phyloP scores from a whole-genome alignment of 2,888 invertebrate genomes.

The Apotomis turbidana region DNA sequence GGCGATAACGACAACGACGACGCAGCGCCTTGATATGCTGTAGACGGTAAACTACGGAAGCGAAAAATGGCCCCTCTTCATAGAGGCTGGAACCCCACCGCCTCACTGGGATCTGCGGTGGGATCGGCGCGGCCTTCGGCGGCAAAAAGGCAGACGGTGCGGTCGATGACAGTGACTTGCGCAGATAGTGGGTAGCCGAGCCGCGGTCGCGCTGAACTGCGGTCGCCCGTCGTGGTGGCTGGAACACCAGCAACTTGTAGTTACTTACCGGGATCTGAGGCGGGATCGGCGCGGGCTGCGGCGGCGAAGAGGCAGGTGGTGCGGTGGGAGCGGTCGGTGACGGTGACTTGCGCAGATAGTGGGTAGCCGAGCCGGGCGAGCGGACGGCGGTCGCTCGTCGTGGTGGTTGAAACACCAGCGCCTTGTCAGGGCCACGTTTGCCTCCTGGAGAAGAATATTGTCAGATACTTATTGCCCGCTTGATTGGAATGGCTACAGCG shows the following conservation, averaged over 20 bases:
- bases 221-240: no score
- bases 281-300: constrained; percentile 56
- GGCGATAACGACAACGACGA: no score
- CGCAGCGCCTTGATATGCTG: no score
- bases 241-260: constrained; percentile 57
- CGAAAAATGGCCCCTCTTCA: no score
- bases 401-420: constrained; percentile 87
- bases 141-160: constrained; percentile 60
- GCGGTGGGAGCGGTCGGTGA: constrained; percentile 89
- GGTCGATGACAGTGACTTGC: constrained; percentile 97
- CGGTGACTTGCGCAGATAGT: constrained; percentile 96
- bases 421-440: constrained; percentile 85
- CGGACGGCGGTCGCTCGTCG: constrained; percentile 92
- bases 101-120: constrained; percentile 52
- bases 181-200: constrained; percentile 92
- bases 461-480: no score
- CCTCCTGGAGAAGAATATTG: constrained; percentile 55
- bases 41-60: no score
- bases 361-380: constrained; percentile 92
- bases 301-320: constrained; percentile 56
- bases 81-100: no score
- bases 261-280: constrained; percentile 52
- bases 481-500: no score
- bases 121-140: constrained; percentile 57
- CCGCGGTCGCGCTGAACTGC: constrained; percentile 92